Evolutionary conservation across 2,797 vertebrate species (phyloP).

Genomic region (Myotis myotis): DNA sequence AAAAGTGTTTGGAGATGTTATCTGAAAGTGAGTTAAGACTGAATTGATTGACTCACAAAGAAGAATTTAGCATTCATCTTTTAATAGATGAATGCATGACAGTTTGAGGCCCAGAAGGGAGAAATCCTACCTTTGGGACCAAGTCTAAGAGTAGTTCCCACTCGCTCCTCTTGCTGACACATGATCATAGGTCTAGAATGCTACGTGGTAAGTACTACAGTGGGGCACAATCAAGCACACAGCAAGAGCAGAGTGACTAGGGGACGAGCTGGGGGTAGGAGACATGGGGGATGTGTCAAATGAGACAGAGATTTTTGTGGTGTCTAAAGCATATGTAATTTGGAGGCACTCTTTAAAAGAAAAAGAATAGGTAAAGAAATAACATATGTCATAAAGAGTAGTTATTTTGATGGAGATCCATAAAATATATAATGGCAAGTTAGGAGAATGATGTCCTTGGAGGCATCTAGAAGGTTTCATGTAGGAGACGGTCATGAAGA

Average conservation of each 20-base stretch:
- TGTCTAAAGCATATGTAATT: background rate
- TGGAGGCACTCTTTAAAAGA: background rate
- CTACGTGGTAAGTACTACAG: conserved; percentile 8
- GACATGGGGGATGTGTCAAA: background rate
- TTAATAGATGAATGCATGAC: background rate
- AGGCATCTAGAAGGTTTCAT: background rate
- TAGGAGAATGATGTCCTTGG: background rate
- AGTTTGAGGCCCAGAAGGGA: background rate
- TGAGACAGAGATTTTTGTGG: background rate
- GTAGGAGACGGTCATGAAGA: background rate
- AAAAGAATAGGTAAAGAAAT: background rate
- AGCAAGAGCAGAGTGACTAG: background rate
- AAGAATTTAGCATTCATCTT: background rate
- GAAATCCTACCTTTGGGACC: background rate
- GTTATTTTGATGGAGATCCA: background rate
- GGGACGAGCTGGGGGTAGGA: background rate
- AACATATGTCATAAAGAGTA: background rate
- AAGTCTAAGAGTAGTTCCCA: background rate
- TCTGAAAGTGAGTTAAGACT: conserved; percentile 5
- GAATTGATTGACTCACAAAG: background rate
- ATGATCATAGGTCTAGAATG: background rate
- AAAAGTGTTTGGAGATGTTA: background rate
- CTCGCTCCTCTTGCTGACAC: background rate
- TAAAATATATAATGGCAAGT: background rate
- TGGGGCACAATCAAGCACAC: background rate